phyloP scores from a whole-genome alignment of 2,888 invertebrate genomes.

The Idaea dimidiata region DNA sequence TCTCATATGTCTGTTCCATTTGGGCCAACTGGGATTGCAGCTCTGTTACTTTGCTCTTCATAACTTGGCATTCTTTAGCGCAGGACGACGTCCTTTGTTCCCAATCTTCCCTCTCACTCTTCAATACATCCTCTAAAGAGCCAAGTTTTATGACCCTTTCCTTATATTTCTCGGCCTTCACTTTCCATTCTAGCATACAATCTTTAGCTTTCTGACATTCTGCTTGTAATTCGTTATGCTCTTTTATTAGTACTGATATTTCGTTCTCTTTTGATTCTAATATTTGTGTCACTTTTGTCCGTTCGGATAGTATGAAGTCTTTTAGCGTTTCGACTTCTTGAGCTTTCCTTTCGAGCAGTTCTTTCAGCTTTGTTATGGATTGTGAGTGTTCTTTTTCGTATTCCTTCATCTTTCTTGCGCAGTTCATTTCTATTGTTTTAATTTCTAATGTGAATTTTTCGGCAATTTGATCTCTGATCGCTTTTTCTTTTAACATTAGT shows the following conservation, averaged over 20 bases:
- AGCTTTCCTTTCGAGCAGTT: slow-evolving; percentile 73
- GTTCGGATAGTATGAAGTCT: slow-evolving; percentile 74
- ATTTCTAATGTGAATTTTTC: slow-evolving; percentile 83
- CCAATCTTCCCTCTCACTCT: slow-evolving; percentile 67
- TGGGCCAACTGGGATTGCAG: slow-evolving; percentile 66
- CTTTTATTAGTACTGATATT: slow-evolving; percentile 68
- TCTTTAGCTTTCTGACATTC: slow-evolving; percentile 66
- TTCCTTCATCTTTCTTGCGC: slow-evolving; percentile 70
- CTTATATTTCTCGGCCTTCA: slow-evolving; percentile 62
- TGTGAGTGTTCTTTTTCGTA: slow-evolving; percentile 74
- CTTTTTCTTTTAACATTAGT: slow-evolving; percentile 77
- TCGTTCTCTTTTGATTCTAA: slow-evolving; percentile 77
- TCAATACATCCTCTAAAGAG: slow-evolving; percentile 59
- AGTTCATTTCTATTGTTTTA: slow-evolving; percentile 79
- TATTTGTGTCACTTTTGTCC: slow-evolving; percentile 73
- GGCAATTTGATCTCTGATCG: slow-evolving; percentile 84
- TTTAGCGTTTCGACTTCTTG: slow-evolving; percentile 77
- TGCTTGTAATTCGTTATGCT: slow-evolving; percentile 60
- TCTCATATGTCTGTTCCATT: slow-evolving; percentile 59
- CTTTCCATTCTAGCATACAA: slow-evolving; percentile 55
- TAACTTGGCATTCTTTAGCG: slow-evolving; percentile 58
- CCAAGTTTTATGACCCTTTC: slow-evolving; percentile 54
- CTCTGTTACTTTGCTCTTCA: slow-evolving; percentile 66
- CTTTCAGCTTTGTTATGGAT: slow-evolving; percentile 69
- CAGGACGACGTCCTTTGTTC: slow-evolving; percentile 50